Evolutionary conservation across 2,797 vertebrate species (phyloP), one percentile per base, ranked within the genome.

Genomic region (Coracias cyanogaster): DNA sequence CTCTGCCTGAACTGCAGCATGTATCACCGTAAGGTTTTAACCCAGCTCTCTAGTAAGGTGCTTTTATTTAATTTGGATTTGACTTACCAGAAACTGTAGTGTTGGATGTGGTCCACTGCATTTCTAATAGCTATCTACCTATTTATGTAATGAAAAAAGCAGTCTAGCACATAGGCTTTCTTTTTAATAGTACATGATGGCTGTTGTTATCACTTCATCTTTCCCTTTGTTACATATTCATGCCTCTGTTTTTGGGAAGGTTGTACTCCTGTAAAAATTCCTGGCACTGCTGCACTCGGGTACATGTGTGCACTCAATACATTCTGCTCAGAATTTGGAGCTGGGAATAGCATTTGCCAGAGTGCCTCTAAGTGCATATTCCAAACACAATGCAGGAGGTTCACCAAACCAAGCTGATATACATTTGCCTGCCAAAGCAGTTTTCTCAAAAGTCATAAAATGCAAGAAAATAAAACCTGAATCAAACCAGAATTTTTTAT

Each of bases 401-500:
- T 96, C 74, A 84, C 64, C 92, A 95, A 80, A 91, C 91, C 65
- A 58, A 87, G 60, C 76, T 88, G 86, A 78, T 92, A 73, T 9
- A 88, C 22, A 16, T 41, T 86, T 79, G 69, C 55, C 82, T 94
- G 96, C 94, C 93, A 93, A 81, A 70, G 76, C 85, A 77, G 72
- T 92, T 96, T 92, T 72, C 88, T 88, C 76, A 26, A 25, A 96
- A 93, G 58, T 79, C 86, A 80, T 96, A 92, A 96, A 94, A 89
- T 18, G 33, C 58, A 93, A 80, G 61, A 90, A 95, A 86, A 92
- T 82, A 94, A 94, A 95, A 93, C 82, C 87, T 91, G 93, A 95
- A 97, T 93, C 71, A 55, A 89, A 92, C 14, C 71, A 92, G 91
- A 92, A 26, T 85, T 94, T 90, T 89, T 97, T 96, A 91, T 96